Percentiles rank a stretch among this genome's conserved stretches.
These are phyloP conservation scores for Canis aureus DNA, from an alignment of 2,113 vertebrate genomes.

Conservation along the genomic window DNA sequence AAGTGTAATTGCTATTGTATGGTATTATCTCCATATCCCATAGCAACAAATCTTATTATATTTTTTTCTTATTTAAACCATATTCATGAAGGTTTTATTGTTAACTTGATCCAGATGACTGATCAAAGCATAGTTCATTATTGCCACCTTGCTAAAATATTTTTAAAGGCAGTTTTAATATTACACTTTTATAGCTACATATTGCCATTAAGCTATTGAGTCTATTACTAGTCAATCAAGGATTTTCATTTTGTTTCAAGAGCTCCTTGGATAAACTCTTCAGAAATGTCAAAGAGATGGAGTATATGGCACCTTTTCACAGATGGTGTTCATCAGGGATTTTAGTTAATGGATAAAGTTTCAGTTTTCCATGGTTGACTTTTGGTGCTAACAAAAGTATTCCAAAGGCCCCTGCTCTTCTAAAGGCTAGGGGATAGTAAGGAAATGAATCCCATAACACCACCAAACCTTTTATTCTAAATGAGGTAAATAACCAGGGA, in stretches of 20 bases:
- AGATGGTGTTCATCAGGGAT: conserved; percentile 81
- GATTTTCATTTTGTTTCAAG: conserved; percentile 85
- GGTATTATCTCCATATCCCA: conserved; percentile 83
- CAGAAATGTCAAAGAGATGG: conserved; percentile 81
- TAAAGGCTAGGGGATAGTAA: neutral
- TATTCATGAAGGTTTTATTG: conserved; percentile 84
- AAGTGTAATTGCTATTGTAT: conserved; percentile 76
- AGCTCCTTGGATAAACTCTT: conserved; percentile 83
- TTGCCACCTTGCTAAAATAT: conserved; percentile 89
- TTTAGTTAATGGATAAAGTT: conserved; percentile 84
- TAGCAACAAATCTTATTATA: conserved; percentile 83
- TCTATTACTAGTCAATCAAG: conserved; percentile 87
- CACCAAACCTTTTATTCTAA: conserved; percentile 11
- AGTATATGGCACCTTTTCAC: conserved; percentile 82
- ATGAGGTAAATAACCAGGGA: conserved; percentile 2
- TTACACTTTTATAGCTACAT: conserved; percentile 87
- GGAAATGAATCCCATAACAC: conserved; percentile 11
- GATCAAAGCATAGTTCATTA: conserved; percentile 87
- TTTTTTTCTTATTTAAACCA: conserved; percentile 87
- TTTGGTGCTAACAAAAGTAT: conserved; percentile 77
- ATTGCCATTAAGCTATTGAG: conserved; percentile 87
- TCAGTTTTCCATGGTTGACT: conserved; percentile 78
- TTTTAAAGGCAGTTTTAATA: conserved; percentile 88
- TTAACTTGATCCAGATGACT: conserved; percentile 90
- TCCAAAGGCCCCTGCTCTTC: conserved; percentile 28